Base-by-base conservation (phyloP, 1,140 invertebrate species). In the Drosophila bipectinata region DNA sequence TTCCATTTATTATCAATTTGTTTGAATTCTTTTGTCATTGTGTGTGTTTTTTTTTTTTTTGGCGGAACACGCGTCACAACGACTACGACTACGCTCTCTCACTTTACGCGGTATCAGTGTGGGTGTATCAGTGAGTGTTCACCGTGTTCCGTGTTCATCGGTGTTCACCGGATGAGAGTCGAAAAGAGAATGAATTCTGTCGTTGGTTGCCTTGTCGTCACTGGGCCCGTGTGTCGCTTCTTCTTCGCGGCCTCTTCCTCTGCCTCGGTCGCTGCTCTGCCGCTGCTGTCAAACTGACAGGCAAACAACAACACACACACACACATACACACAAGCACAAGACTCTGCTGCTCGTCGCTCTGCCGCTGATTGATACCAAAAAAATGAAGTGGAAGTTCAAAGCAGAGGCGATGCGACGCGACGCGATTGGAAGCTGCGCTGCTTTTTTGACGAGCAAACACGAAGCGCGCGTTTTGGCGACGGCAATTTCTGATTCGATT, bases 131-230 rank as follows among this genome's bases (percentile, higher is more conserved):
- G 55, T 54, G 26, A 48, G 37, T 69, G 21, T 21, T 21, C 21
- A 21, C 21, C 21, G 21, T 21, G 55, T 60, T 75, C 41, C 15
- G 41, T 18, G 41, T 44, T 44, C 41, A 44, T 44, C 41, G n/a
- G 41, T 44, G 41, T 44, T 44, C 41, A 44, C 77, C 85, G 84
- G 85, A 89, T 81, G 79, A 90, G 84, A 89, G 90, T 84, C 90
- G 73, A 88, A 85, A 84, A 84, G 90, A 85, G 90, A 91, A 91
- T 90, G 90, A 89, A 83, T 89, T 64, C 68, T 84, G 82, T 68
- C 81, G 73, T 77, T 79, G 64, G 66, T 64, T 68, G 60, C 62
- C 80, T 78, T 88, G 77, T 88, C 83, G 83, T 88, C 83, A 82
- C 79, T 80, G 67, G 34, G 77, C 74, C 74, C 69, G 75, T 78